Percentiles rank a stretch among this genome's conserved stretches.
These are phyloP conservation scores for Pasiphila rectangulata DNA, from an alignment of 2,888 invertebrate genomes.

Conservation along the genomic window DNA sequence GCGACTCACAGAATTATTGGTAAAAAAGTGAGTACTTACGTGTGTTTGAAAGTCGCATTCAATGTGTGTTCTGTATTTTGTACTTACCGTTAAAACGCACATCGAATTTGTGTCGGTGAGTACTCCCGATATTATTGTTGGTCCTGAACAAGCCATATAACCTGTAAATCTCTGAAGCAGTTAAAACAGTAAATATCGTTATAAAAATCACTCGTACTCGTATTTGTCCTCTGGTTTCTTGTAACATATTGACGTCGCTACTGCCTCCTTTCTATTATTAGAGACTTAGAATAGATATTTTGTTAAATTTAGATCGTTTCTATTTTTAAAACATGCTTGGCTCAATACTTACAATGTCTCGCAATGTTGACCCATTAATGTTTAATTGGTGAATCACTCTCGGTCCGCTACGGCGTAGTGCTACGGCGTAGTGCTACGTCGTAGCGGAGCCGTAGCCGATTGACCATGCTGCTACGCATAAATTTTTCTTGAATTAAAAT, in stretches of 20 bases:
- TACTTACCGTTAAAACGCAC: too few relatives aligned
- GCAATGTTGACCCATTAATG: not conserved
- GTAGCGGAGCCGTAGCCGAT: not conserved
- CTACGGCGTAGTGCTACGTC: not conserved
- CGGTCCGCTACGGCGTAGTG: not conserved
- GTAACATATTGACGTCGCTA: too few relatives aligned
- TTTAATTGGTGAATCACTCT: not conserved
- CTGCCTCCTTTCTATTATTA: too few relatives aligned
- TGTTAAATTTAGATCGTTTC: too few relatives aligned
- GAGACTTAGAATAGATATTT: too few relatives aligned
- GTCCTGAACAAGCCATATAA: too few relatives aligned
- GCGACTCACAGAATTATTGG: constrained; percentile 85
- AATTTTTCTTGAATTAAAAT: not conserved
- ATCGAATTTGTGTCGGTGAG: too few relatives aligned
- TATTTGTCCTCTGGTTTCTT: too few relatives aligned
- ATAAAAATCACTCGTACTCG: too few relatives aligned
- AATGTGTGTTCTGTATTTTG: too few relatives aligned
- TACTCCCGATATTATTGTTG: not conserved
- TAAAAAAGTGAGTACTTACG: constrained; percentile 79
- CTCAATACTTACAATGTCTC: not conserved
- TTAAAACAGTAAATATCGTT: too few relatives aligned
- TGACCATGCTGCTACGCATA: not conserved
- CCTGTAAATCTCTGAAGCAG: too few relatives aligned
- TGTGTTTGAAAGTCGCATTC: not conserved
- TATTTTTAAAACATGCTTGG: not conserved